Evolutionary conservation across 2,113 vertebrate species (phyloP).

Genomic region (Sylvietta virens): DNA sequence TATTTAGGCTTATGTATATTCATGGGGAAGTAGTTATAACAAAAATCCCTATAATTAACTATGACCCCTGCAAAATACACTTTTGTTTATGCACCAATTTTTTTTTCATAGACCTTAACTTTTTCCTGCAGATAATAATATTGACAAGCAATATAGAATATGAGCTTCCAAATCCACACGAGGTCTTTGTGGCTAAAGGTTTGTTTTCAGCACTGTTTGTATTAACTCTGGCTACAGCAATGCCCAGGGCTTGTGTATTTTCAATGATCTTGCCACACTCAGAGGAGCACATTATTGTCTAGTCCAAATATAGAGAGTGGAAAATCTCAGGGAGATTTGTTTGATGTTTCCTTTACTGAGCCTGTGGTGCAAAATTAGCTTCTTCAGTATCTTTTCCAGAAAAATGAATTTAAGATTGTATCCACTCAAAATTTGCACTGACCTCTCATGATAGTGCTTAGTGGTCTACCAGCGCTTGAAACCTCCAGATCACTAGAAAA

Average conservation of each 20-base stretch:
- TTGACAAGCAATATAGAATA: not conserved
- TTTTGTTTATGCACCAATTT: slow-evolving; percentile 13
- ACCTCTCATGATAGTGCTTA: not conserved
- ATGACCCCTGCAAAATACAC: not conserved
- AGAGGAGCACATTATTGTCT: not conserved
- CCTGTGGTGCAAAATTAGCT: not conserved
- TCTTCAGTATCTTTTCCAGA: not conserved
- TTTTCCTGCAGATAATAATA: not conserved
- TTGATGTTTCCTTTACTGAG: not conserved
- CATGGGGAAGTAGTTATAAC: slow-evolving; percentile 28
- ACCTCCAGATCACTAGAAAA: not conserved
- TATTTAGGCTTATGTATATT: slow-evolving; percentile 63
- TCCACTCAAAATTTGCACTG: not conserved
- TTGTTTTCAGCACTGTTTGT: not conserved
- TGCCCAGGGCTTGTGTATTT: not conserved
- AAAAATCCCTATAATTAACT: slow-evolving; percentile 57
- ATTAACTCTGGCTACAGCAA: not conserved
- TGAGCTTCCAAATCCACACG: not conserved
- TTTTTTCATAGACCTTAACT: not conserved
- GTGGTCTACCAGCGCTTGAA: not conserved
- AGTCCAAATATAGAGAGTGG: not conserved
- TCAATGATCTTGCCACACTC: not conserved
- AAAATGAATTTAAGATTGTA: not conserved
- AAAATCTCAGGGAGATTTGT: not conserved
- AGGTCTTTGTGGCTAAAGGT: not conserved